Evolutionary conservation across 1,140 invertebrate genomes (phyloP), one percentile per base, ranked within the genome.

Genomic region (Trypoxylus dichotomus): DNA sequence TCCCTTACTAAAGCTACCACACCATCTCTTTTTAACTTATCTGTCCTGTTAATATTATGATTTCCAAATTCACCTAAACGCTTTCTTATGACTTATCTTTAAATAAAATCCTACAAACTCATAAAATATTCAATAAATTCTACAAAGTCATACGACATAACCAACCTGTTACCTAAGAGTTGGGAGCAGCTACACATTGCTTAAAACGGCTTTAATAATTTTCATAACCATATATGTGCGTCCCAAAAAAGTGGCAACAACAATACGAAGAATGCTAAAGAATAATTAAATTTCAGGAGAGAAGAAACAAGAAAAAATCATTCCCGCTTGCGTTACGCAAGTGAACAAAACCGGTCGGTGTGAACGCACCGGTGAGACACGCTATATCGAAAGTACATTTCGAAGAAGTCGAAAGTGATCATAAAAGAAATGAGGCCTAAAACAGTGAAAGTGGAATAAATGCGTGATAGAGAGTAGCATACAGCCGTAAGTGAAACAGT

Each of bases 371-470:
- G 24, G 32, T 37, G 60, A 68, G 60, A 29, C 21, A 68, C 60
- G 60, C 60, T 24, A 24, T 6, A 74, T 74, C 72, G 72, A 74
- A 74, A 74, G 72, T 74, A 42, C n/a, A 74, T 74, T 41, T 74
- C 72, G 19, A 54, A 25, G 74, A 47, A 54, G 43, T 15, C 25
- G 43, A 75, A 75, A 75, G 74, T 75, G 74, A 75, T 75, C 41
- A 54, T 75, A 75, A 75, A 54, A 54, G 43, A 75, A 75, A 47
- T 54, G 74, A 75, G 43, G 74, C 43, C 74, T 43, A 43, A 54
- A 54, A 25, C 41, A 29, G 74, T 75, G 74, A 75, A 75, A 75
- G 74, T 75, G 74, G 74, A 75, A 21, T 75, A 74, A 74, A 74
- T 74, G 37, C 32, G 19, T 54, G 24, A 54, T 19, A 25, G 74